phyloP scores from a whole-genome alignment of 1,140 invertebrate species.

The Elysia chlorotica region DNA sequence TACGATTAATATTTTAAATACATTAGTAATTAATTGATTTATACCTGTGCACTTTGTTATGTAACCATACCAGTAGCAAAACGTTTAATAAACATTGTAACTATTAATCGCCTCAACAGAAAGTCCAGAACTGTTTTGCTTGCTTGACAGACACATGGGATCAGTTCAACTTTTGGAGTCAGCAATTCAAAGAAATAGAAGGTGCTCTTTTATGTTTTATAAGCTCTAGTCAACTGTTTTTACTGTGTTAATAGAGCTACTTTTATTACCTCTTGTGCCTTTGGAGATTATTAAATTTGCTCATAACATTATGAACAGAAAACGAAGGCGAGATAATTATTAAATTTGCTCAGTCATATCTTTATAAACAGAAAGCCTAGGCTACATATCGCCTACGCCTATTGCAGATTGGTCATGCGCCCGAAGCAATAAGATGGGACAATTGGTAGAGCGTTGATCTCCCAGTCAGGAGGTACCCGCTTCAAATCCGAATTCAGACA shows the following conservation, averaged over 20 bases:
- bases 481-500: no score
- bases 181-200: constrained; percentile 20
- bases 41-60: no score
- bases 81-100: background rate
- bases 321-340: background rate
- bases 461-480: no score
- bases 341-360: background rate
- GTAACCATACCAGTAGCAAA: background rate
- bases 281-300: background rate
- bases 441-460: no score
- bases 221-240: no score
- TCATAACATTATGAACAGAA: background rate
- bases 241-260: background rate
- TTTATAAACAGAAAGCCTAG: background rate
- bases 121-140: background rate
- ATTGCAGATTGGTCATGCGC: no score
- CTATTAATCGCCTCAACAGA: background rate
- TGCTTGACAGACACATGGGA: background rate
- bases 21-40: no score
- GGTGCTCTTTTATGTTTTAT: background rate
- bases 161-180: constrained; percentile 14
- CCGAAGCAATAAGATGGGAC: no score
- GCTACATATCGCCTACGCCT: no score
- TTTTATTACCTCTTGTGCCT: background rate
- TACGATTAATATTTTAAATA: no score